These are phyloP conservation scores for Leptarthrus brevirostris DNA, from an alignment of 2,888 invertebrate genomes.

Conservation along the genomic window DNA sequence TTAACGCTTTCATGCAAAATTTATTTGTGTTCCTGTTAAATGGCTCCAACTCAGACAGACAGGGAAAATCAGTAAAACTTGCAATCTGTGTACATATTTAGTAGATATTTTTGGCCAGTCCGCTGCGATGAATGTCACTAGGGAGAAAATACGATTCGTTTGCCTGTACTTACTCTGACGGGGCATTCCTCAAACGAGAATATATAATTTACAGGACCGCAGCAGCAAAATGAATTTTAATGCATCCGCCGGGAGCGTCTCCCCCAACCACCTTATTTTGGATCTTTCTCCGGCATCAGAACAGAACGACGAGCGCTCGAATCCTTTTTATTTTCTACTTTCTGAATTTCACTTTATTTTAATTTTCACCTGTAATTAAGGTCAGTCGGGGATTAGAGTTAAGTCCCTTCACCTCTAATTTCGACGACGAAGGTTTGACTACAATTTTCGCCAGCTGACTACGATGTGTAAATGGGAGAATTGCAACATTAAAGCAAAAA, in stretches of 20 bases:
- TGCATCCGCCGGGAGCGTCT: constrained; percentile 39
- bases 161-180: background rate
- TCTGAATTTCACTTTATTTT: constrained; percentile 42
- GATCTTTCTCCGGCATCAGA: background rate
- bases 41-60: background rate
- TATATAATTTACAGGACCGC: constrained; percentile 46
- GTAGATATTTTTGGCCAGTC: constrained; percentile 10
- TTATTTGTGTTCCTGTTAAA: constrained; percentile 30
- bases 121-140: constrained; percentile 1
- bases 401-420: constrained; percentile 27
- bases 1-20: constrained; percentile 45
- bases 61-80: constrained; percentile 28
- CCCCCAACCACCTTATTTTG: constrained; percentile 2
- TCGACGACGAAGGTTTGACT: background rate
- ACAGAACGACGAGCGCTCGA: background rate
- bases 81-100: constrained; percentile 32
- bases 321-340: constrained; percentile 31
- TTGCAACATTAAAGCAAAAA: constrained; percentile 7
- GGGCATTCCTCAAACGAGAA: constrained; percentile 29
- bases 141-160: background rate
- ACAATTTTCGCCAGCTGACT: background rate
- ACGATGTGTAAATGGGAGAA: constrained; percentile 22
- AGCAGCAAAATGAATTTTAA: constrained; percentile 48
- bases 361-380: constrained; percentile 44
- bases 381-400: constrained; percentile 22